Base-by-base conservation (phyloP, 1,140 invertebrate species). In the Nasonia vitripennis region DNA sequence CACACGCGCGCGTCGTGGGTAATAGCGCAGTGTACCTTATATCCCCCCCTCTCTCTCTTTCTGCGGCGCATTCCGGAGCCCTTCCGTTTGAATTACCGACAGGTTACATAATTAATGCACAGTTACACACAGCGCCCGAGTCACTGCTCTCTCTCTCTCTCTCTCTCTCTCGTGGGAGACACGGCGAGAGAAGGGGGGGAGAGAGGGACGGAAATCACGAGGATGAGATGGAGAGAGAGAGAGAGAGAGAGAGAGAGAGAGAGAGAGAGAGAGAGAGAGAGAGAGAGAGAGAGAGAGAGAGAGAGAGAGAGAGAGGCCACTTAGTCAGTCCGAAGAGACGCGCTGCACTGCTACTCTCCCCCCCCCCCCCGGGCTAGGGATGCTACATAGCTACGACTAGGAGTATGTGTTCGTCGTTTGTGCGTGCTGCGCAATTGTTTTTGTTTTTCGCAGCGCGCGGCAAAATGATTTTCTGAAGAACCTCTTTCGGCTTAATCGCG, bases 101-200 rank as follows among this genome's bases (percentile, higher is more conserved):
- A 71, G 75, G 62, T 78, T 84, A 84, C 62, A 84, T 71, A 84
- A 84, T 78, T 84, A 78, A 78, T 83, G 74, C 75, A 84, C 82
- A 84, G 75, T 84, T 84, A 84, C 37, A 70, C 68, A 70, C 23
- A 34, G 70, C 23, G 70, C 27, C 70, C 70, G 70, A 71, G 70
- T 71, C 70, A 71, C 73, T 75, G 27, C 82, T 86, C 31, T 71
- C 68, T 71, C 68, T 86, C 23, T 86, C 31, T 71, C 68, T 71
- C 68, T 27, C 68, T 86, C 23, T 86, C 31, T 71, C 68, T 71
- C 68, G 41, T 23, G 48, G 81, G 81, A 31, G 41, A 70, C 20
- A 62, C 14, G n/a, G 4, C 71, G 79, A 2, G 67, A 6, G 17
- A 2, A 62, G 27, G 0, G 51, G 7, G 77, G 17, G 6, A n/a